phyloP scores from a whole-genome alignment of 2,888 invertebrate genomes.

The Pollenia griseotomentosa region DNA sequence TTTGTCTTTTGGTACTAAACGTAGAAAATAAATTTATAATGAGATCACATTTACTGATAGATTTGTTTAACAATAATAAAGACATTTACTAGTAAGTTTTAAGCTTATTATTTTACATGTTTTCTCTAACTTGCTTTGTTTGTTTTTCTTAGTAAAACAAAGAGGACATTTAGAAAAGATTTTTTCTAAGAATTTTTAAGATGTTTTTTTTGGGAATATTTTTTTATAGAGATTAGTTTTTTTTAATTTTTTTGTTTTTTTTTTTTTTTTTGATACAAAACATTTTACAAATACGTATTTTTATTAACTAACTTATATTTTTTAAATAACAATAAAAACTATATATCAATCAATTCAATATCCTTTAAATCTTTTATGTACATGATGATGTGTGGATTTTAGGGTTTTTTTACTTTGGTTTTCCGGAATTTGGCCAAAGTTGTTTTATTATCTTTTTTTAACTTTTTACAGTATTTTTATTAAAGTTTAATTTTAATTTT shows the following conservation, averaged over 20 bases:
- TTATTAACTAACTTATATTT: not conserved
- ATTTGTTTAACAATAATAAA: conserved; percentile 50
- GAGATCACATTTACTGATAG: conserved; percentile 69
- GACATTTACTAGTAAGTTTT: conserved; percentile 50
- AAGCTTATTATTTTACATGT: conserved; percentile 52
- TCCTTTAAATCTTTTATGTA: conserved; percentile 31
- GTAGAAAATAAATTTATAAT: conserved; percentile 33
- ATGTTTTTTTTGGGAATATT: not conserved
- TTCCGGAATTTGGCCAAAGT: not conserved
- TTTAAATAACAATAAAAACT: conserved; percentile 17
- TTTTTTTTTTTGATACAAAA: conserved; percentile 14
- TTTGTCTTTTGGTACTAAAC: conserved; percentile 1
- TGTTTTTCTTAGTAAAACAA: not conserved
- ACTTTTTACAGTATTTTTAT: not conserved
- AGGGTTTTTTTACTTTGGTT: not conserved
- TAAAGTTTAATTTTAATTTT: too few relatives aligned
- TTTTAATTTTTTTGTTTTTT: not conserved
- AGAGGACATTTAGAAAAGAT: conserved; percentile 37
- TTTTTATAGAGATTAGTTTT: not conserved
- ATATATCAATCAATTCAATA: conserved; percentile 10
- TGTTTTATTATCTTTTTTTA: not conserved
- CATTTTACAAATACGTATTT: conserved; percentile 38
- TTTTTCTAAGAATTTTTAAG: not conserved
- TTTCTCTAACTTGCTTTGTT: not conserved
- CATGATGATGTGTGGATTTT: conserved; percentile 42